Base-by-base conservation (phyloP, 2,797 vertebrate genomes). In the Smutsia temminckii region DNA sequence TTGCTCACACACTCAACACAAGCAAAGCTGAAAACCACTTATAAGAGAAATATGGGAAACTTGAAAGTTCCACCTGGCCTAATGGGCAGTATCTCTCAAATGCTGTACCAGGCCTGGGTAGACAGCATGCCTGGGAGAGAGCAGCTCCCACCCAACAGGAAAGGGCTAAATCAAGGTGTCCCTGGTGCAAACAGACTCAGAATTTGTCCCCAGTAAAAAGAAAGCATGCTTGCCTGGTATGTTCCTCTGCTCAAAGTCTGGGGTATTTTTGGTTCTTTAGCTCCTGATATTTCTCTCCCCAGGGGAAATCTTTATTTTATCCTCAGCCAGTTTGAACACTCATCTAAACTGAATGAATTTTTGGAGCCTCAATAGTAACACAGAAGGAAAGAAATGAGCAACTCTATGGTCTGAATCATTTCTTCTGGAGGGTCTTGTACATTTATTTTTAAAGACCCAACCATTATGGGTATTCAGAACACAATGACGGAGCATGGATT, bases 331-430 rank as follows among this genome's bases (percentile, higher is more conserved):
- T 94, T 34, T 2, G 2, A 86, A 95, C 8, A 68, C n/a, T 95
- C 94, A 92, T 95, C 75, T 93, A 72, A 75, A 90, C 4, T 25
- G 71, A 75, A 57, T 20, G 89, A 91, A 90, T 95, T 23, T 37
- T 37, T 42, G 53, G 37, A 96, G 49, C 97, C 97, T 78, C 85
- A 96, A 89, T 96, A 95, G 95, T 78, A 86, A 93, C 66, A 94
- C n/a, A 75, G 75, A 68, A 3, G 0, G 53, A 92, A 72, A 95
- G 42, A 97, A 78, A 80, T 0, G 46, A 46, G 46, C 46, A 98
- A 97, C 89, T 57, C 89, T 29, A 86, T 17, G 13, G 18, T 27
- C 18, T 64, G 53, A 85, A 86, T 85, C 49, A 29, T 77, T 85
- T 96, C 53, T 92, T 80, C 72, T 85, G n/a, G n/a, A 61, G 17